Evolutionary conservation across 2,888 invertebrate species (phyloP), one percentile per base, ranked within the genome.

Genomic region (Hemicrepidius hirtus): DNA sequence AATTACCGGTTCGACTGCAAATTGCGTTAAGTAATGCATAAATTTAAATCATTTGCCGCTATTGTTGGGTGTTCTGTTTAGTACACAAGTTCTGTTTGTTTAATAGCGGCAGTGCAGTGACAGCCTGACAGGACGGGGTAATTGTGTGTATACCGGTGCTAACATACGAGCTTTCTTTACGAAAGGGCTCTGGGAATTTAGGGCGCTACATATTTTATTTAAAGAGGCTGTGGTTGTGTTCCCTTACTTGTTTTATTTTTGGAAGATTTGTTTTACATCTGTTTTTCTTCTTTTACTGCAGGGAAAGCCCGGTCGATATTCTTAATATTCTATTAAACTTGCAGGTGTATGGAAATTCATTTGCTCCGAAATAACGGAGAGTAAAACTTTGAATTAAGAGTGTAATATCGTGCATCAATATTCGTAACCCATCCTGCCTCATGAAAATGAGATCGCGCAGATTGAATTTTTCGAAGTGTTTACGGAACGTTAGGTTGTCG

Each of bases 121-220:
- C 73, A 75, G 62, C 49, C 63, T 71, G 75, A 70, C 65, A 73
- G 64, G 55, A 66, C 72, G 63, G 63, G 53, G 60, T 63, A 57
- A 68, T 32, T 53, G 46, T 63, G 70, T 75, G 57, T 70, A 74
- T 62, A 68, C 66, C 70, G 37, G 66, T 63, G 67, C 67, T 64
- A 74, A 76, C 62, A 69, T 76, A 74, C 69, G 74, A 74, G 68
- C 70, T 71, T 68, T 62, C 53, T 67, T 69, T 68, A 55, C 55
- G 68, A 71, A 75, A 68, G 68, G 68, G 75, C 73, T 68, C 32
- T 62, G 76, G 74, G 76, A 68, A 71, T 72, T 74, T 76, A 74
- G 67, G 76, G 62, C 74, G 60, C 72, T 68, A 71, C 76, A 76
- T 76, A 74, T 76, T 76, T 76, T 76, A 76, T 76, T 74, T 74